phyloP scores from a whole-genome alignment of 2,797 vertebrate genomes.

The Lophius americanus region DNA sequence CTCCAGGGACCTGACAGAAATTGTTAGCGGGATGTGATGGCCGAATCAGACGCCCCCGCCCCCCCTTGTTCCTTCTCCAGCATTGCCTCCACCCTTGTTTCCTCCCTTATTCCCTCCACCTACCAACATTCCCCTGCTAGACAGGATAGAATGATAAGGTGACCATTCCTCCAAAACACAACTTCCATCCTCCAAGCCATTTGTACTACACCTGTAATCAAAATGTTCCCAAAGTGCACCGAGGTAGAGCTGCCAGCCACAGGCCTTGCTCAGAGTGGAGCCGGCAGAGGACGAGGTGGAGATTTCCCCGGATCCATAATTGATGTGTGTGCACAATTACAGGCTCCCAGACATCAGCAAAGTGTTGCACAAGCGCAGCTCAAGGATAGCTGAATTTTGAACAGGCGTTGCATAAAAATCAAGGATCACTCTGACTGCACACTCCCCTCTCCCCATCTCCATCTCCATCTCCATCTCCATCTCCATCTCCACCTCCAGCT shows the following conservation, averaged over 20 bases:
- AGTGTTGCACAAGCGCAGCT: slow-evolving; percentile 87
- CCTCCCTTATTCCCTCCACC: slow-evolving; percentile 42
- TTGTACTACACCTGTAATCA: slow-evolving; percentile 90
- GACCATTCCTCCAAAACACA: slow-evolving; percentile 8
- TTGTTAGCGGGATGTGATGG: slow-evolving; percentile 93
- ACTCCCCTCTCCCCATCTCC: not conserved
- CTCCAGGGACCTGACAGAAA: slow-evolving; percentile 92
- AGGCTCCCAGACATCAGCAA: slow-evolving; percentile 88
- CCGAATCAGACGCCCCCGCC: slow-evolving; percentile 80
- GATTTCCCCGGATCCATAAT: slow-evolving; percentile 87
- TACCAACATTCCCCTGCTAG: slow-evolving; percentile 50
- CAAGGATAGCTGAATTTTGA: slow-evolving; percentile 88
- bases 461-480: not conserved
- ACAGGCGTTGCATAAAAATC: slow-evolving; percentile 87
- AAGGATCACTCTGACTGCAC: slow-evolving; percentile 71
- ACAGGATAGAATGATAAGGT: slow-evolving; percentile 44
- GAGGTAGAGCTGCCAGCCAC: slow-evolving; percentile 70
- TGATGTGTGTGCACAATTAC: slow-evolving; percentile 91
- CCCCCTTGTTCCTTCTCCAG: slow-evolving; percentile 3
- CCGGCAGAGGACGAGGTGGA: slow-evolving; percentile 56
- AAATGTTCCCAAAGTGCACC: slow-evolving; percentile 78
- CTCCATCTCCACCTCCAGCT: no score
- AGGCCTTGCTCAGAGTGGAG: slow-evolving; percentile 81
- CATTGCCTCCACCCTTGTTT: slow-evolving; percentile 30
- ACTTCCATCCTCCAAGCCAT: slow-evolving; percentile 41